Percentiles rank a stretch among this genome's conserved stretches.
Evolutionary conservation across 1,140 invertebrate species (phyloP).

Genomic region (Psilanteris sp.): DNA sequence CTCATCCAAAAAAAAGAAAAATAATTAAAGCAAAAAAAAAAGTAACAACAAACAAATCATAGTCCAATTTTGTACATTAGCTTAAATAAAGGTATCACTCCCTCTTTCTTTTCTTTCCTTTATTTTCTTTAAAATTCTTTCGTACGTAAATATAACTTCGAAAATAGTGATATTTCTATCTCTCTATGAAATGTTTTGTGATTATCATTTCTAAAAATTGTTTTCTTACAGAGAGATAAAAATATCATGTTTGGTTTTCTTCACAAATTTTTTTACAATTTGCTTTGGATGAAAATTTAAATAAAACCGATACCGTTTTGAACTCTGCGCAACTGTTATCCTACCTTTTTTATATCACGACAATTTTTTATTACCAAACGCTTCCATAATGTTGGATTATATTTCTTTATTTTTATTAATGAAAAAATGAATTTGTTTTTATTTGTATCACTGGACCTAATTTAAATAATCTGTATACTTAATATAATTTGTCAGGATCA

Average conservation of each 20-base stretch:
- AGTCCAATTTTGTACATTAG: conserved; percentile 62
- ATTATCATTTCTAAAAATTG: background rate
- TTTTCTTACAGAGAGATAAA: conserved; percentile 39
- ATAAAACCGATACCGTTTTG: conserved; percentile 55
- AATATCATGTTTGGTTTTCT: conserved; percentile 10
- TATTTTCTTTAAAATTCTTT: conserved; percentile 24
- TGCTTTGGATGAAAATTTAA: conserved; percentile 22
- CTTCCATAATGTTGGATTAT: too few species aligned
- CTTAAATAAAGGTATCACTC: conserved; percentile 54
- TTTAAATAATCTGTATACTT: too few species aligned
- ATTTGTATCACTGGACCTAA: conserved; percentile 4
- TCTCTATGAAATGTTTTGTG: too few species aligned
- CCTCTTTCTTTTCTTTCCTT: conserved; percentile 22
- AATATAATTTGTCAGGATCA: too few species aligned
- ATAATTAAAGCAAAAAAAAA: too few species aligned
- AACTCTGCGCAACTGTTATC: conserved; percentile 50
- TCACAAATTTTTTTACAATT: conserved; percentile 31
- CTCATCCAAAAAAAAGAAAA: conserved; percentile 34
- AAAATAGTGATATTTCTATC: conserved; percentile 64
- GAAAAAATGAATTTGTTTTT: too few species aligned
- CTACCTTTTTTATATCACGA: conserved; percentile 18
- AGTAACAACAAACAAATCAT: conserved; percentile 54
- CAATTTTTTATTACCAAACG: conserved; percentile 19
- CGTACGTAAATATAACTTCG: background rate
- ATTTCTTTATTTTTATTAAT: too few species aligned